Evolutionary conservation across 2,888 invertebrate species (phyloP), one percentile per base, ranked within the genome.

Genomic region (Bombylius major): DNA sequence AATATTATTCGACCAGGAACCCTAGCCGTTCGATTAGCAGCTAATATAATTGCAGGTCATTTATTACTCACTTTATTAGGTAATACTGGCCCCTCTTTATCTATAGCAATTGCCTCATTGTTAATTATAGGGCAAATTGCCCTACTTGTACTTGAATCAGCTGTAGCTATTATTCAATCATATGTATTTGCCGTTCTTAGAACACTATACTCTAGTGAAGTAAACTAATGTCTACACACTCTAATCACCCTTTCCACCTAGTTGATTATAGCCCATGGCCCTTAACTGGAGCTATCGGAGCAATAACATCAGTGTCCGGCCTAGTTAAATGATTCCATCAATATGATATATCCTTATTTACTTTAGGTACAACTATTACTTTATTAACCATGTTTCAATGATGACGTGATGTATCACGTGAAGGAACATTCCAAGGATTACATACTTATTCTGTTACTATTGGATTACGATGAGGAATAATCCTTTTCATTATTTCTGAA

Each of bases 11-110:
- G 83, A 12, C 83, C 84, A 0, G 75, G 79, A 69, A 86, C 86
- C 5, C 71, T 86, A 76, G 80, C 82, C 1, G 79, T 87, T 57
- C 85, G 86, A 61, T 67, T 86, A 76, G 79, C 82, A 6, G 86
- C 86, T n/a, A 86, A 86, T 77, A 85, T 86, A 81, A 84, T 85
- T 77, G 83, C 86, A 2, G 85, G 84, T 0, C 84, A 86, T 69
- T 67, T 86, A 71, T 62, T 86, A 67, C 70, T 86, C 77, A 82
- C 82, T 3, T 62, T 86, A 63, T 65, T 84, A 66, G 78, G 79
- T 58, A 75, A 76, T 61, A 76, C 73, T 4, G 76, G 70, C 0
- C 63, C 66, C 34, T 65, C 58, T 33, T 54, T 66, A 63, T 61
- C 66, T 4, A 56, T 55, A 48, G 47, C 66, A 53, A 58, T 67